These are phyloP conservation scores for Limnephilus auricula DNA, from an alignment of 2,888 invertebrate species.

Conservation along the genomic window DNA sequence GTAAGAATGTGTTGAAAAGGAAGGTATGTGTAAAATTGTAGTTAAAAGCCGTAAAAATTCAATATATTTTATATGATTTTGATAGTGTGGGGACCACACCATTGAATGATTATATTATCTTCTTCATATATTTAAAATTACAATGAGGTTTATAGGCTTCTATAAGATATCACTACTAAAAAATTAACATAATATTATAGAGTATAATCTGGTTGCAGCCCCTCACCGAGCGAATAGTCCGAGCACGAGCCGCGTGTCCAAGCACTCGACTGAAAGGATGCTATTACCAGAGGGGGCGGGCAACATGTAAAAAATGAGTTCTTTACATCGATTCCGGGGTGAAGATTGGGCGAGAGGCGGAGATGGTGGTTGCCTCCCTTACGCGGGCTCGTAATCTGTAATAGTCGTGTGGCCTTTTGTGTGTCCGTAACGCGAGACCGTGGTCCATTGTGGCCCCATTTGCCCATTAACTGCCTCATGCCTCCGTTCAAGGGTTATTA, in stretches of 20 bases:
- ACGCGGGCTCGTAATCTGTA: conserved; percentile 47
- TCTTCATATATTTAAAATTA: too few relatives aligned
- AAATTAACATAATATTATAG: too few relatives aligned
- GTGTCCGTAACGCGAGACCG: not conserved
- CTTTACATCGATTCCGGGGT: not conserved
- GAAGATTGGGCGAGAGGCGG: not conserved
- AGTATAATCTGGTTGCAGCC: not conserved
- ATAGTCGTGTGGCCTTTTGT: conserved; percentile 33
- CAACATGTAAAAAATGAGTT: conserved; percentile 37
- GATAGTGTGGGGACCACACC: too few relatives aligned
- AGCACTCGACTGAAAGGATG: conserved; percentile 19
- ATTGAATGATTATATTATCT: too few relatives aligned
- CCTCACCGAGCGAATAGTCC: not conserved
- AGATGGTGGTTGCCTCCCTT: not conserved
- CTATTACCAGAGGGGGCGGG: conserved; percentile 3
- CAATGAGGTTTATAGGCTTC: too few relatives aligned
- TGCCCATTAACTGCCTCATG: conserved; percentile 37
- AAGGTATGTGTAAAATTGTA: too few relatives aligned
- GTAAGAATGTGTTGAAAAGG: too few relatives aligned
- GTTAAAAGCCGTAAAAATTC: too few relatives aligned
- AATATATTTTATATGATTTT: too few relatives aligned
- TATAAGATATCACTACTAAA: too few relatives aligned
- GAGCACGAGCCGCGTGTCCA: not conserved
- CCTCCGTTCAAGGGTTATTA: too few relatives aligned
- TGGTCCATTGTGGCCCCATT: conserved; percentile 21